Evolutionary conservation across 2,113 vertebrate genomes (phyloP).

Genomic region (Perccottus glenii): DNA sequence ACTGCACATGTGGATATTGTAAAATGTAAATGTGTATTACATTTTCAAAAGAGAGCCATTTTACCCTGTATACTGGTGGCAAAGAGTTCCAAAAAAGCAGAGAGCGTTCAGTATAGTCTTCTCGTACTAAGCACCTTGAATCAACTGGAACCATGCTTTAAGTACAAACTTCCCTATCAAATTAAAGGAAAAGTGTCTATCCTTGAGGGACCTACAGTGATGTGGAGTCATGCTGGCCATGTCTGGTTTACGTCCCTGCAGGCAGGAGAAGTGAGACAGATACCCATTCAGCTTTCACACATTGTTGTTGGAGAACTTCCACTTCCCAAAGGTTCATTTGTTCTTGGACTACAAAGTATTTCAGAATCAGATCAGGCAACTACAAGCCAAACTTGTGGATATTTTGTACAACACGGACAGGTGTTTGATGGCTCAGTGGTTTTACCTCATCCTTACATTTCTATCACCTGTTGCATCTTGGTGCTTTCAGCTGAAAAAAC

Average conservation of each 20-base stretch:
- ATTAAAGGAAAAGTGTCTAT: constrained; percentile 78
- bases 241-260: constrained; percentile 79
- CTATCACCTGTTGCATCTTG: constrained; percentile 76
- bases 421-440: constrained; percentile 70
- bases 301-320: constrained; percentile 82
- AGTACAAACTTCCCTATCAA: constrained; percentile 82
- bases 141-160: constrained; percentile 73
- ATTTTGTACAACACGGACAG: constrained; percentile 74
- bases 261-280: constrained; percentile 66
- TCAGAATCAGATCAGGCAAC: constrained; percentile 24
- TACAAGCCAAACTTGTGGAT: constrained; percentile 74
- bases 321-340: constrained; percentile 66
- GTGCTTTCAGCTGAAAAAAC: constrained; percentile 69
- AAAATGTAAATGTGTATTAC: constrained; percentile 72
- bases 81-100: constrained; percentile 59
- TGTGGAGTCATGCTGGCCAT: constrained; percentile 81
- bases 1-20: constrained; percentile 72
- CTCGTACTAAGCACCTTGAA: constrained; percentile 78
- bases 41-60: constrained; percentile 77
- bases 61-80: constrained; percentile 82
- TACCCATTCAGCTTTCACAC: constrained; percentile 78
- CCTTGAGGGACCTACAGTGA: constrained; percentile 84
- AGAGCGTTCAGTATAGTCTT: constrained; percentile 77
- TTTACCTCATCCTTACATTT: constrained; percentile 85
- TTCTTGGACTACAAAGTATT: constrained; percentile 76